Conservation (phyloP, 2,113 vertebrate genomes). For the Nipponia nippon region DNA sequence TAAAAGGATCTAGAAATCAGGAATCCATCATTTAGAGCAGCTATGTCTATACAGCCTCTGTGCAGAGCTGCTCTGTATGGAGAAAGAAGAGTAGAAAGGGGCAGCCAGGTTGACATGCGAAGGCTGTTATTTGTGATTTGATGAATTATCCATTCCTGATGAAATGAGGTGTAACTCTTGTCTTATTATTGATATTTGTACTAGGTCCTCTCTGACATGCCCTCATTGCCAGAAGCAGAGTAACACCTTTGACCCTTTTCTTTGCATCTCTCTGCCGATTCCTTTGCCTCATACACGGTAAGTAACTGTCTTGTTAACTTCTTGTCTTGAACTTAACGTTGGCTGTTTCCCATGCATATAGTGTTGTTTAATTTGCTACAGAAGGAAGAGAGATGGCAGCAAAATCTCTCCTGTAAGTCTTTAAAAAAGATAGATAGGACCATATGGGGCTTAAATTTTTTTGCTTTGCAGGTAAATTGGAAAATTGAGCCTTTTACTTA, state of each 20-base stretch:
- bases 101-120: not conserved
- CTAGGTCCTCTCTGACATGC: slow-evolving; percentile 94
- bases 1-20: not conserved
- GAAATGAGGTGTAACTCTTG: not conserved
- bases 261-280: slow-evolving; percentile 96
- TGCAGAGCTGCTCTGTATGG: not conserved
- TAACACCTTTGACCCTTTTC: slow-evolving; percentile 97
- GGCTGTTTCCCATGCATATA: not conserved
- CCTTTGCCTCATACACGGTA: slow-evolving; percentile 95
- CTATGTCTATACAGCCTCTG: not conserved
- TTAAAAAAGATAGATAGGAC: not conserved
- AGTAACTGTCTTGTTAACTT: not conserved
- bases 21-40: not conserved
- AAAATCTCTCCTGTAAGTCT: not conserved
- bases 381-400: not conserved
- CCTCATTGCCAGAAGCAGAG: slow-evolving; percentile 98
- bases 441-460: not conserved
- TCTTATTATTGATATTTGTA: not conserved
- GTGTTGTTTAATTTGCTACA: not conserved
- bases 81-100: not conserved
- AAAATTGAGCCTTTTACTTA: not conserved
- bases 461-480: not conserved
- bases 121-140: not conserved
- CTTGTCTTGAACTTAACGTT: fast-evolving
- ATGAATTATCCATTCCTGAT: not conserved